Conservation (phyloP, 2,888 invertebrate species). For the Arrhopalites spinosus region DNA sequence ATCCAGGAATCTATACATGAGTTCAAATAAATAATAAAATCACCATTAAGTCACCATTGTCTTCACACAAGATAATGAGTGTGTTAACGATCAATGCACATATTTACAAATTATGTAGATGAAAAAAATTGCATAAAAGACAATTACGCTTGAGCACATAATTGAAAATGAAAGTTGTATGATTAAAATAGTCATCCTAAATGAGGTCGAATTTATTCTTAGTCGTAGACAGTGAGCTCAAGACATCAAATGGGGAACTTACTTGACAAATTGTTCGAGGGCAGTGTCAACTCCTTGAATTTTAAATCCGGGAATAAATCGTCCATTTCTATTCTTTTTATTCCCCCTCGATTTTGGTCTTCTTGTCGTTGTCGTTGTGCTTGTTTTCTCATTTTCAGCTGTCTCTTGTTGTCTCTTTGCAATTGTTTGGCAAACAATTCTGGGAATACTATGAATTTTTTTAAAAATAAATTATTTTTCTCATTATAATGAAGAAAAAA, state of each 20-base stretch:
- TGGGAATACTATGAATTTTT: conserved; percentile 52
- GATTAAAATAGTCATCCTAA: too few species aligned
- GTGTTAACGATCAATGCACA: not conserved
- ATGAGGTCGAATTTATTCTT: too few species aligned
- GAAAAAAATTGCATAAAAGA: too few species aligned
- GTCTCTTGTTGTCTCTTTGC: conserved; percentile 47
- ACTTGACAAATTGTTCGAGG: conserved; percentile 52
- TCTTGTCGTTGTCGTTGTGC: conserved; percentile 26
- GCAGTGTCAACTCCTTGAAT: conserved; percentile 51
- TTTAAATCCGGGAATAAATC: conserved; percentile 42
- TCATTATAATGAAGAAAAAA: too few species aligned
- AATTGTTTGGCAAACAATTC: conserved; percentile 52
- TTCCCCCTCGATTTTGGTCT: conserved; percentile 21
- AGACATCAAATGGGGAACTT: too few species aligned
- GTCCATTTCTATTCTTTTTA: conserved; percentile 27
- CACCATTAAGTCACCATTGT: not conserved
- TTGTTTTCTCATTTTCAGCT: conserved; percentile 19
- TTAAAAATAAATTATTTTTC: too few species aligned
- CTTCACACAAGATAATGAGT: too few species aligned
- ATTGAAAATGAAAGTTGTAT: too few species aligned
- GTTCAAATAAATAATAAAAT: not conserved
- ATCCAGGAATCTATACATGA: conserved; percentile 48
- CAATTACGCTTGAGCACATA: too few species aligned
- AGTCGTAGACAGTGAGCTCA: too few species aligned
- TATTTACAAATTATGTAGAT: not conserved